Conservation (phyloP, 2,113 vertebrate genomes). For the Heterochromis multidens region DNA sequence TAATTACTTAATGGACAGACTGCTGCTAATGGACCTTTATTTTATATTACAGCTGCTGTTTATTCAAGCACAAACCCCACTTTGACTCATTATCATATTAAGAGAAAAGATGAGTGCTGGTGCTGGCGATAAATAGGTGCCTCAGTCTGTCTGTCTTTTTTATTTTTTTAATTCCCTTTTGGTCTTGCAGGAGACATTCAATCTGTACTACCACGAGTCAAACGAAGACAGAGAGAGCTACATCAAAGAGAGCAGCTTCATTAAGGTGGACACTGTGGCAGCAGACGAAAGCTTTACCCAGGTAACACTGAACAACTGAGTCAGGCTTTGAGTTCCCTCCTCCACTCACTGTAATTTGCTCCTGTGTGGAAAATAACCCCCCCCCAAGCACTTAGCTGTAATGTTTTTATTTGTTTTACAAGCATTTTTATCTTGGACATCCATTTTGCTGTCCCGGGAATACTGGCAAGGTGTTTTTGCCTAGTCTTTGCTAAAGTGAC, state of each 20-base stretch:
- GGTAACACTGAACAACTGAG: constrained; percentile 53
- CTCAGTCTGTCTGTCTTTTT: neutral
- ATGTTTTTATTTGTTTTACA: constrained; percentile 44
- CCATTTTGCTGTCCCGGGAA: constrained; percentile 10
- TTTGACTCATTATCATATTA: constrained; percentile 46
- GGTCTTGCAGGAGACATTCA: constrained; percentile 87
- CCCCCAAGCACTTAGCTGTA: constrained; percentile 21
- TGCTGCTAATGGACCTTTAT: constrained; percentile 26
- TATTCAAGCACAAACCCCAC: neutral
- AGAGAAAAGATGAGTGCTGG: constrained; percentile 33
- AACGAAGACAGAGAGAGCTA: constrained; percentile 93
- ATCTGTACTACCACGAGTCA: constrained; percentile 97
- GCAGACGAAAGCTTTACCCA: constrained; percentile 99
- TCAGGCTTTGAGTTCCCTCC: constrained; percentile 39
- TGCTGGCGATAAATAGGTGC: constrained; percentile 31
- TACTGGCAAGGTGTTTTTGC: constrained; percentile 22
- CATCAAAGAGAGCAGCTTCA: constrained; percentile 94
- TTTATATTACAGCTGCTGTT: constrained; percentile 21
- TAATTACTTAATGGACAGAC: constrained; percentile 13
- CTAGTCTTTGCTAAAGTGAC: constrained; percentile 1
- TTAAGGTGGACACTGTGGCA: constrained; percentile 96
- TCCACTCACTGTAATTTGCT: constrained; percentile 48
- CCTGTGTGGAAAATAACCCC: constrained; percentile 28
- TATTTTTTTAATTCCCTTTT: neutral
- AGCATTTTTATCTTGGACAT: constrained; percentile 44